These are phyloP conservation scores for Lasioglossum vierecki DNA, from an alignment of 2,888 invertebrate genomes.

Conservation along the genomic window DNA sequence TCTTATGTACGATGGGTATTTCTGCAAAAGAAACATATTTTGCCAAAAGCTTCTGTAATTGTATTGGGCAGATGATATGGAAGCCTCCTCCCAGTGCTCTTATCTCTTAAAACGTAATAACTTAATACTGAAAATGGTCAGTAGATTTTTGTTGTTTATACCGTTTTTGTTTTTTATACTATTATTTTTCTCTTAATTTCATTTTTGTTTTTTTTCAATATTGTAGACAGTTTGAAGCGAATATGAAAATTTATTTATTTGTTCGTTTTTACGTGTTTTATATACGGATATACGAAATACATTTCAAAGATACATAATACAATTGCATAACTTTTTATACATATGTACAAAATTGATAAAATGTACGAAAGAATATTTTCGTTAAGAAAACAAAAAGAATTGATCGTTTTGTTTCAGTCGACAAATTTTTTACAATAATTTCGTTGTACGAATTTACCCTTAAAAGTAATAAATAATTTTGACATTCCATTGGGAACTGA, in stretches of 20 bases:
- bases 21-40: background rate
- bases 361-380: slow-evolving; percentile 22
- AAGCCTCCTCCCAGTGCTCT: background rate
- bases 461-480: slow-evolving; percentile 24
- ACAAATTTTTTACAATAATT: slow-evolving; percentile 17
- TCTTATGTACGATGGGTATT: background rate
- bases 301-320: slow-evolving; percentile 39
- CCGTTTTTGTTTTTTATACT: slow-evolving; percentile 14
- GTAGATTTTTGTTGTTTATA: slow-evolving; percentile 13
- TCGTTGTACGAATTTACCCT: slow-evolving; percentile 9
- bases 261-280: slow-evolving; percentile 16
- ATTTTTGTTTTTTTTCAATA: background rate
- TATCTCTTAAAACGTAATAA: background rate
- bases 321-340: slow-evolving; percentile 32
- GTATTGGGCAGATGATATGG: slow-evolving; percentile 4
- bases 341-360: slow-evolving; percentile 45
- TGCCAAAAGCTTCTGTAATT: background rate
- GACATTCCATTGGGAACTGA: slow-evolving; percentile 29
- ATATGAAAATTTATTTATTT: slow-evolving; percentile 19
- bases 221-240: slow-evolving; percentile 2
- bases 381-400: background rate
- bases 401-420: background rate
- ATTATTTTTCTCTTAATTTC: slow-evolving; percentile 9
- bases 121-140: background rate
- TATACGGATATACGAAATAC: slow-evolving; percentile 39